Evolutionary conservation across 2,113 vertebrate species (phyloP), one percentile per base, ranked within the genome.

Genomic region (Upupa epops): DNA sequence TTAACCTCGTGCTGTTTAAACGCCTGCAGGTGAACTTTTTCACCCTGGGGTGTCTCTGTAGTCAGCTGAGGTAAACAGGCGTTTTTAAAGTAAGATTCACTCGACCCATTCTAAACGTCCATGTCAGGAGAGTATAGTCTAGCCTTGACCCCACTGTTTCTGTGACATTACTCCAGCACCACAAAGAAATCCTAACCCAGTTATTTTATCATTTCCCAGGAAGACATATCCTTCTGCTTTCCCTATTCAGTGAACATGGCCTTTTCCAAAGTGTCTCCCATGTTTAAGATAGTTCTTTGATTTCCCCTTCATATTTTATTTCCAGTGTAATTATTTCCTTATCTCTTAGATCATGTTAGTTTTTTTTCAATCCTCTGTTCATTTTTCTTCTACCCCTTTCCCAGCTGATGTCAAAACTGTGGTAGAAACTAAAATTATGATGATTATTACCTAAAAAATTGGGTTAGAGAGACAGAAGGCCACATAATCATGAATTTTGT

Each of bases 221-320:
- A 22, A 56, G 22, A 51, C 42, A 9, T 13, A 13, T 22, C 31
- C 22, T 17, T 55, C 20, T 40, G 3, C 12, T 77, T 59, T 55
- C 66, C 31, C 8, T 8, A 76, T 5, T 4, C 17, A 36, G 4
- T 25, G 8, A 11, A 3, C 0, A 1, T 3, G 11, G 2, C 3
- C 6, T 61, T 52, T 32, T 12, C 13, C 59, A 21, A 66, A 82
- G 13, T 8, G 2, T 36, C 17, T 34, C 22, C 4, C 5, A 1
- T 6, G 3, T 68, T 82, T 28, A 29, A 22, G 22, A 16, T 1
- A 4, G 24, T 60, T 24, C 12, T 69, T 84, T 46, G 2, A 7
- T 88, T 72, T 68, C 1, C 8, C 22, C 34, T 64, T 5, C 1
- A 2, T 9, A 6, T 42, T 71, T 90, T 40, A 15, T 15, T 83